Percentiles rank a stretch among this genome's conserved stretches.
Conservation (phyloP, 2,113 vertebrate genomes). For the Rostratula benghalensis region DNA sequence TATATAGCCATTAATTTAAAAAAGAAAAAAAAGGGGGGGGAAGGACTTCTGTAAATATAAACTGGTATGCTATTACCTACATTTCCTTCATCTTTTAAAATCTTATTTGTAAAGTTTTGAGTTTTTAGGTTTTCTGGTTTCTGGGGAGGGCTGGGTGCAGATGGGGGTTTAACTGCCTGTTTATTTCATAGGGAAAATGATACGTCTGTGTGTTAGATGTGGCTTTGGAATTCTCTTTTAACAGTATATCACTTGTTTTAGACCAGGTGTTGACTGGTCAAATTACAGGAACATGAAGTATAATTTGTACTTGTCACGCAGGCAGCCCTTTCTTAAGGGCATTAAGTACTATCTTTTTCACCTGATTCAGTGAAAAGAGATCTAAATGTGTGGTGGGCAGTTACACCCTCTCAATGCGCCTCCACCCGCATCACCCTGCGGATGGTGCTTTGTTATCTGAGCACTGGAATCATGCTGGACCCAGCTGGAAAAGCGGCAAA, state of each 20-base stretch:
- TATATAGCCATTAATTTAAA: background rate
- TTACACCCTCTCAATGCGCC: background rate
- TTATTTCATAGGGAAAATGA: slow-evolving; percentile 55
- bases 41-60: background rate
- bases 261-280: slow-evolving; percentile 59
- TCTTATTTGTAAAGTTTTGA: background rate
- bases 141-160: background rate
- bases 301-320: slow-evolving; percentile 58
- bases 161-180: slow-evolving; percentile 45
- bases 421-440: background rate
- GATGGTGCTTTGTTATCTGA: slow-evolving; percentile 40
- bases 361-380: slow-evolving; percentile 50
- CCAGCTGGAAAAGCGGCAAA: slow-evolving; percentile 29
- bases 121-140: slow-evolving; percentile 26
- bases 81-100: background rate
- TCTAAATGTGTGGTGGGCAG: slow-evolving; percentile 4
- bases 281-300: slow-evolving; percentile 56
- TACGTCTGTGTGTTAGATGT: background rate
- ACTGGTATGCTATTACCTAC: background rate
- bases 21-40: background rate
- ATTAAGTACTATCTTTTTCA: slow-evolving; percentile 47
- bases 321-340: slow-evolving; percentile 32
- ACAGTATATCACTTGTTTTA: slow-evolving; percentile 45
- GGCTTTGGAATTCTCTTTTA: slow-evolving; percentile 57
- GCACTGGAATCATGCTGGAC: slow-evolving; percentile 22